Conservation (phyloP, 2,888 invertebrate species). For the Minunthozetes semirufus region DNA sequence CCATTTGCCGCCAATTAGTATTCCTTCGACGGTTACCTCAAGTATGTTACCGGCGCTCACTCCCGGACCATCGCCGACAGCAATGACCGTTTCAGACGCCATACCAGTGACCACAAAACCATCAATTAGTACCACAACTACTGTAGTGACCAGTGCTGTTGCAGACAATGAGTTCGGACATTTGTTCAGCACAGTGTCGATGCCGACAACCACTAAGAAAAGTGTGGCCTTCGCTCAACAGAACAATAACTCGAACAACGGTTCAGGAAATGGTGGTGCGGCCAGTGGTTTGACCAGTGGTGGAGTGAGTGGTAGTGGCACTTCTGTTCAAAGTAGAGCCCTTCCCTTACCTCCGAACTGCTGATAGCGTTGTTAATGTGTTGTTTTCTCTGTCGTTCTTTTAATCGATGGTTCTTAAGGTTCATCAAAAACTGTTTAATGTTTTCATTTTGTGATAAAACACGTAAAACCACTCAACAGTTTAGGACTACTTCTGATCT, state of each 20-base stretch:
- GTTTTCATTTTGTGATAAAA: constrained; percentile 11
- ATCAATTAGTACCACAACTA: background rate
- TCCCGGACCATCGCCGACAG: constrained; percentile 14
- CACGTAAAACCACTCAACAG: constrained; percentile 19
- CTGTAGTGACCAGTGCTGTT: background rate
- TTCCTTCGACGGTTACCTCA: background rate
- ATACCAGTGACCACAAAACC: background rate
- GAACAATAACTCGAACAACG: background rate
- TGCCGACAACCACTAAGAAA: constrained; percentile 13
- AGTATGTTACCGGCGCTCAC: constrained; percentile 13
- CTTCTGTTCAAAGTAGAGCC: constrained; percentile 16
- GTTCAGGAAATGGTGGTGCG: background rate
- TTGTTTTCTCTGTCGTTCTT: background rate
- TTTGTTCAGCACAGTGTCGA: background rate
- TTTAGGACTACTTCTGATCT: background rate
- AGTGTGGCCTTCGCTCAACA: constrained; percentile 15
- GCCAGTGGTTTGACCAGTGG: background rate
- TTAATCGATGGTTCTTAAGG: background rate
- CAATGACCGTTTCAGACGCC: background rate
- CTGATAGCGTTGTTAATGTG: background rate
- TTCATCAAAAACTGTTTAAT: constrained; percentile 18
- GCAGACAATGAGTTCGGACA: background rate
- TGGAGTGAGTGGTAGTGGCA: background rate
- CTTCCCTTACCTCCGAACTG: background rate
- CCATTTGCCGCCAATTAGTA: constrained; percentile 7